Evolutionary conservation across 2,888 invertebrate genomes (phyloP), one percentile per base, ranked within the genome.

Genomic region (Listrodromus nycthemerus): DNA sequence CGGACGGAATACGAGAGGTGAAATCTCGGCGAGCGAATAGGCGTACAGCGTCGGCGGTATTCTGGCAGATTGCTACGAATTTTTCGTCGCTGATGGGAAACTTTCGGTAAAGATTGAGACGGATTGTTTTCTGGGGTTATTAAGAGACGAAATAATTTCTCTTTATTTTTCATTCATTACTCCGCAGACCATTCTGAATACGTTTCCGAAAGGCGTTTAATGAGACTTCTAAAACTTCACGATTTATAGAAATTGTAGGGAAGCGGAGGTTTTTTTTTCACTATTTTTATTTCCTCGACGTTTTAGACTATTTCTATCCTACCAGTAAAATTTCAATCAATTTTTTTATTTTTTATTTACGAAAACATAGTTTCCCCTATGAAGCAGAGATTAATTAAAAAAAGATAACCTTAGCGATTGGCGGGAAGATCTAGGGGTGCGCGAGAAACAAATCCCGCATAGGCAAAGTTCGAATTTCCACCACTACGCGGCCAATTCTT

Each of bases 401-500:
- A 41, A 41, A 41, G 13, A 41, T 41, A 13, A 10, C 55, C 10
- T 8, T 24, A 10, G 8, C 10, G 19, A 2, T 55, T 10, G 55
- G 19, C 2, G 55, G 10, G 24, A 24, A 21, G 55, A 24, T 27
- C n/a, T 37, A 37, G 58, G 16, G 41, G 13, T 41, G 41, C 41
- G n/a, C 45, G 2, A 30, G 33, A 61, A 58, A 41, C 52, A 41
- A 55, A 21, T 10, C 48, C 30, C 27, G 33, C 48, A 45, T 74
- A 74, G 74, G 63, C 78, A 52, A 48, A n/a, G 74, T 21, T 55
- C 21, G 13, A 55, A 55, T 55, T 77, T 58, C 52, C 67, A n/a
- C 37, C 48, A 48, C 50, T 55, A 37, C 58, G 41, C 58, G 52
- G 24, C 52, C 63, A 27, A 45, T 63, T 33, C 55, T 67, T 61